These are phyloP conservation scores for Tipula unca DNA, from an alignment of 2,888 invertebrate genomes.

Conservation along the genomic window DNA sequence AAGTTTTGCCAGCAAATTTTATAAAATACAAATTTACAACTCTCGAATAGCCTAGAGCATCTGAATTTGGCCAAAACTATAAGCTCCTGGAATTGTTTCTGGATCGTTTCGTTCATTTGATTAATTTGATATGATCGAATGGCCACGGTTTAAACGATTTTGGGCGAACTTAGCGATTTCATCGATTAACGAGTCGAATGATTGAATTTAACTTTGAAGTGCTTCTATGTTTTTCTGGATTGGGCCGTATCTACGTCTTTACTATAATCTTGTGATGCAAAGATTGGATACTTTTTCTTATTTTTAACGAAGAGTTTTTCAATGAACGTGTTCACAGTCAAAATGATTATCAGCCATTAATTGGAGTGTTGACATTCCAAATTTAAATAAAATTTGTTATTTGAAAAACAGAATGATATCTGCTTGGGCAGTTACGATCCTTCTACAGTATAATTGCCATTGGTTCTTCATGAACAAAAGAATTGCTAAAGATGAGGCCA, in stretches of 20 bases:
- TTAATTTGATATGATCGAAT: constrained; percentile 74
- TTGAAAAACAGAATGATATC: no score
- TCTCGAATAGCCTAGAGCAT: constrained; percentile 52
- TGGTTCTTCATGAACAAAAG: no score
- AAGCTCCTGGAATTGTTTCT: constrained; percentile 56
- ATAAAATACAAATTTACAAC: constrained; percentile 49
- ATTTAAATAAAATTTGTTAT: no score
- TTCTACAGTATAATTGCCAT: no score
- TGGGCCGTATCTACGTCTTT: constrained; percentile 89
- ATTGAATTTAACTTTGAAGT: constrained; percentile 68
- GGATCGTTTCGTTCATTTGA: constrained; percentile 55
- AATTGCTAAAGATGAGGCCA: no score
- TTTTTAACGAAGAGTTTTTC: no score
- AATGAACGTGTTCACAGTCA: no score
- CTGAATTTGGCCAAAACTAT: constrained; percentile 54
- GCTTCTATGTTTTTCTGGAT: constrained; percentile 76
- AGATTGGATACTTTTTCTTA: constrained; percentile 68
- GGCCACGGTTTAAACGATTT: constrained; percentile 60
- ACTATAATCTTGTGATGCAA: constrained; percentile 72
- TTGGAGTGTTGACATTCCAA: no score
- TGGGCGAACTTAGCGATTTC: constrained; percentile 60
- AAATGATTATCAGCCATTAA: no score
- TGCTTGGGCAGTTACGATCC: no score
- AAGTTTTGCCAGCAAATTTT: no score
- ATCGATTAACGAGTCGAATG: constrained; percentile 64